phyloP scores from a whole-genome alignment of 2,888 invertebrate species.

The Horisme vitalbata region DNA sequence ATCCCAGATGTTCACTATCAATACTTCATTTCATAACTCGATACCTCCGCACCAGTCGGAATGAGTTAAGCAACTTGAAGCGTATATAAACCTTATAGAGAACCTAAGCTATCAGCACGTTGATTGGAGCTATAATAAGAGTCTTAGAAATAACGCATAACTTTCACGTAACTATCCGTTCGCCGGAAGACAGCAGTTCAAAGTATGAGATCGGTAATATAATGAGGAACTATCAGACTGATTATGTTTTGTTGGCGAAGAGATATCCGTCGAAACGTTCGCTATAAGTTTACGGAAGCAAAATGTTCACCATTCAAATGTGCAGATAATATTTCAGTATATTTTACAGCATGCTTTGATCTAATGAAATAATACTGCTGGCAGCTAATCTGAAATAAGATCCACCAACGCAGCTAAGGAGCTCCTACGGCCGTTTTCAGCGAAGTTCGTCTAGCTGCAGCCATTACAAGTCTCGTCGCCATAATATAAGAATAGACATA shows the following conservation, averaged over 20 bases:
- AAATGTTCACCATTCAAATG: slow-evolving; percentile 45
- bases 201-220: slow-evolving; percentile 30
- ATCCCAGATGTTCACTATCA: neutral
- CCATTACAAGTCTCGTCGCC: neutral
- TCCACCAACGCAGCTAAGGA: too few species aligned
- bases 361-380: too few species aligned
- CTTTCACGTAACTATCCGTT: slow-evolving; percentile 4
- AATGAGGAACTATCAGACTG: slow-evolving; percentile 23
- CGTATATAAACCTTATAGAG: slow-evolving; percentile 68
- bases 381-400: too few species aligned
- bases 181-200: slow-evolving; percentile 21
- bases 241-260: slow-evolving; percentile 20
- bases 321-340: slow-evolving; percentile 39
- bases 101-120: slow-evolving; percentile 45
- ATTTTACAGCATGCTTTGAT: slow-evolving; percentile 19
- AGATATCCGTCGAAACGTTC: slow-evolving; percentile 3
- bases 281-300: slow-evolving; percentile 39
- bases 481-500: too few species aligned
- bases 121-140: slow-evolving; percentile 37
- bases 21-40: neutral
- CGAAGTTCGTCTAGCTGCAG: too few species aligned
- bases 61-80: slow-evolving; percentile 77
- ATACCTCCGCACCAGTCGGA: slow-evolving; percentile 72
- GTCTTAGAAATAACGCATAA: slow-evolving; percentile 5
- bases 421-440: too few species aligned